Conservation (phyloP, 2,797 vertebrate species). For the Pseudochirops corinnae region DNA sequence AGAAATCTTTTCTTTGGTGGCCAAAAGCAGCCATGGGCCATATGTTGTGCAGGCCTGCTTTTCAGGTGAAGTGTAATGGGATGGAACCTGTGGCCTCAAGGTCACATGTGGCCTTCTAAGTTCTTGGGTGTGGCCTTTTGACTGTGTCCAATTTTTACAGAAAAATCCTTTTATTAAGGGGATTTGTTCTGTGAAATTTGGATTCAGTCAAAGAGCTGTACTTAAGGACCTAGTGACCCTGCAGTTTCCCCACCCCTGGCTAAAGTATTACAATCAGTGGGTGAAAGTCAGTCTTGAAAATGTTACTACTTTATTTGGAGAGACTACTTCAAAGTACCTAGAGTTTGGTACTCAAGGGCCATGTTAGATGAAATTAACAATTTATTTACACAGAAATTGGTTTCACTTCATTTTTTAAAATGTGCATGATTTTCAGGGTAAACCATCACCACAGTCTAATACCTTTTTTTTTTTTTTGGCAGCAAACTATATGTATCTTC, state of each 20-base stretch:
- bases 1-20: too few relatives aligned
- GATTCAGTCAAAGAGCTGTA: too few relatives aligned
- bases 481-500: neutral
- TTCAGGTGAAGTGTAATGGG: too few relatives aligned
- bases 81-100: too few relatives aligned
- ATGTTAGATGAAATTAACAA: conserved; percentile 43
- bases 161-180: too few relatives aligned
- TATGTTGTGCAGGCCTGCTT: too few relatives aligned
- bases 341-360: neutral
- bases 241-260: neutral
- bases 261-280: neutral
- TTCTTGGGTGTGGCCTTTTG: too few relatives aligned
- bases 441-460: conserved; percentile 22
- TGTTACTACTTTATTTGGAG: neutral
- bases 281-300: conserved; percentile 57
- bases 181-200: too few relatives aligned
- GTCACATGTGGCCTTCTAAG: too few relatives aligned
- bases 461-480: conserved; percentile 47
- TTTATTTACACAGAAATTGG: conserved; percentile 23
- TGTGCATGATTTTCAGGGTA: conserved; percentile 37
- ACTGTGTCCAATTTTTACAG: too few relatives aligned
- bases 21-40: too few relatives aligned
- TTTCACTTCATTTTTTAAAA: conserved; percentile 13
- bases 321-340: conserved; percentile 12
- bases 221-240: too few relatives aligned